Evolutionary conservation across 2,797 vertebrate genomes (phyloP).

Genomic region (Chiloscyllium punctatum): DNA sequence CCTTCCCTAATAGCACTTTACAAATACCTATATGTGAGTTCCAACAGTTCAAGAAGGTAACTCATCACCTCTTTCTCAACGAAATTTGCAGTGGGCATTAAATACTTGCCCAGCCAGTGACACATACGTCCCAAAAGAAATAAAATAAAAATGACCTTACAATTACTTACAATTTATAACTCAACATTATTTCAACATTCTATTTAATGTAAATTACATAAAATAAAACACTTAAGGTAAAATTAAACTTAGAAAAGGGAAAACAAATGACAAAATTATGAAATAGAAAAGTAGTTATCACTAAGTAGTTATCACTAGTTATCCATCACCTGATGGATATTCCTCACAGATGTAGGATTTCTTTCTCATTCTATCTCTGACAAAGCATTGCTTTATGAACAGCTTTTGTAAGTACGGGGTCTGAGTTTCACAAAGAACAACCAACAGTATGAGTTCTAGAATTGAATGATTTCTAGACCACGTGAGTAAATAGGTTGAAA

Average conservation of each 20-base stretch:
- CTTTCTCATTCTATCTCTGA: neutral
- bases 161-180: neutral
- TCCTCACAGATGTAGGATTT: neutral
- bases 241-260: neutral
- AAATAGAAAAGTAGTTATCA: neutral
- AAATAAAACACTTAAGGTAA: too few species aligned
- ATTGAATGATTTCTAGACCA: neutral
- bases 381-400: neutral
- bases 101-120: too few species aligned
- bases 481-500: neutral
- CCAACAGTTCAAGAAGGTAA: too few species aligned
- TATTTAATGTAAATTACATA: neutral
- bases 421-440: neutral
- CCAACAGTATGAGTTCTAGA: neutral
- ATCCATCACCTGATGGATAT: neutral
- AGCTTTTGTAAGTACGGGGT: neutral
- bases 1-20: too few species aligned
- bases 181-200: neutral
- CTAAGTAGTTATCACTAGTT: neutral
- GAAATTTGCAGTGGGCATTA: too few species aligned
- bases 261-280: neutral
- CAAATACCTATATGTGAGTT: too few species aligned
- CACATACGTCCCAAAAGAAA: too few species aligned
- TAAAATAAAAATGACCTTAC: neutral
- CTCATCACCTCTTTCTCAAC: too few species aligned